Evolutionary conservation across 2,113 vertebrate genomes (phyloP).

Genomic region (Notarius lentiginosus): DNA sequence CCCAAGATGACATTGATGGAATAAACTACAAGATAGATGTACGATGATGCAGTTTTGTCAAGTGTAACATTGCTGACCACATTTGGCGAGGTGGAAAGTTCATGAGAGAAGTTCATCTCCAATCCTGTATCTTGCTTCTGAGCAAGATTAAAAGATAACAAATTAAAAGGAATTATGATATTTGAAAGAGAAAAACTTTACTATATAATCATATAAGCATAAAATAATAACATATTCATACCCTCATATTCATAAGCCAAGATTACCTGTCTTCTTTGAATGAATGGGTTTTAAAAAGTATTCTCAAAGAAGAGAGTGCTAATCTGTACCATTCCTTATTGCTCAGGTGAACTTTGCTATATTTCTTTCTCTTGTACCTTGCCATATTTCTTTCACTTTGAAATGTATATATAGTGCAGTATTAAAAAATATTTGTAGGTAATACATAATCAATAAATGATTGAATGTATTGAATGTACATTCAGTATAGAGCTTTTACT

Average conservation of each 20-base stretch:
- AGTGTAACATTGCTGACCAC: background rate
- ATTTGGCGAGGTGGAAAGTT: background rate
- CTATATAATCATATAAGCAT: background rate
- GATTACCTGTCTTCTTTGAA: no score
- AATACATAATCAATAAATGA: background rate
- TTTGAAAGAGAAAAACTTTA: background rate
- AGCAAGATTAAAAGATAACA: background rate
- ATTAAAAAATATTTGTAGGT: background rate
- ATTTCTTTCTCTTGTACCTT: background rate
- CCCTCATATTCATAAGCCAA: background rate
- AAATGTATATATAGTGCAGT: background rate
- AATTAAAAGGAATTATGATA: background rate
- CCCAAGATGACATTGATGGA: constrained; percentile 6
- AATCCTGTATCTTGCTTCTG: background rate
- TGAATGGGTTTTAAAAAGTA: background rate
- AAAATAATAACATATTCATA: background rate
- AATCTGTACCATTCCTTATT: no score
- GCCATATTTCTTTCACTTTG: background rate
- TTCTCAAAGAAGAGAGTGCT: background rate
- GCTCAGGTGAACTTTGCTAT: no score
- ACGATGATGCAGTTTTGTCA: background rate
- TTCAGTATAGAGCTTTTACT: background rate
- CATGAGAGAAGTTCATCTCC: constrained; percentile 37
- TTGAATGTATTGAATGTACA: background rate
- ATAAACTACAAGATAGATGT: background rate